These are phyloP conservation scores for Hyles lineata DNA, from an alignment of 2,888 invertebrate genomes.

Conservation along the genomic window DNA sequence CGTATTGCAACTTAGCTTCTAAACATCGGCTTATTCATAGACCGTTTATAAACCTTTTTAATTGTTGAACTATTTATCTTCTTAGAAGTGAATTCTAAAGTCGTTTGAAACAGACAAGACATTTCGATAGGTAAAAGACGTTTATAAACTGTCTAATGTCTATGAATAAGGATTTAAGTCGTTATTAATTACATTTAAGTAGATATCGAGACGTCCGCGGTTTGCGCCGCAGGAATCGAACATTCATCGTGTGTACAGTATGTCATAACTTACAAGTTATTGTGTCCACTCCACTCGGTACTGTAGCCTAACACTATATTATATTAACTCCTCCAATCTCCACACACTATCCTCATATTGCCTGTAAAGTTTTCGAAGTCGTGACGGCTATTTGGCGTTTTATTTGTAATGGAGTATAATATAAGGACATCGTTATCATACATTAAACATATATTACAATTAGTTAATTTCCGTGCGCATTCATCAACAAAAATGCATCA, in stretches of 20 bases:
- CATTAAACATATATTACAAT: conserved; percentile 14
- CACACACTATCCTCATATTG: background rate
- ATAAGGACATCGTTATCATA: background rate
- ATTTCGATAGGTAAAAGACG: too few species aligned
- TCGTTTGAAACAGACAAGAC: too few species aligned
- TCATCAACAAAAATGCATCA: background rate
- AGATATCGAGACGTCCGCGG: background rate
- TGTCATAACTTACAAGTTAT: too few species aligned
- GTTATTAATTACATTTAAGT: background rate
- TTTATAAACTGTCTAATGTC: too few species aligned
- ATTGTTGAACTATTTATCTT: too few species aligned
- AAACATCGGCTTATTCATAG: background rate
- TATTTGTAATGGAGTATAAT: background rate
- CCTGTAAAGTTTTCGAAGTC: conserved; percentile 12
- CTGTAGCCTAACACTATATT: background rate
- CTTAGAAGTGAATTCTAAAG: too few species aligned
- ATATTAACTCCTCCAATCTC: background rate
- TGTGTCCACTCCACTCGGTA: background rate
- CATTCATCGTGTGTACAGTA: too few species aligned
- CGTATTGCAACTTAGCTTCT: conserved; percentile 3
- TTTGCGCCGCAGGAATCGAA: background rate
- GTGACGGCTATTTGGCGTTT: conserved; percentile 21
- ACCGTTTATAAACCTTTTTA: too few species aligned
- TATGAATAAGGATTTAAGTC: background rate
- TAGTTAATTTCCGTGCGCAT: background rate